Evolutionary conservation across 2,888 invertebrate genomes (phyloP), one percentile per base, ranked within the genome.

Genomic region (Leucophora obtusa): DNA sequence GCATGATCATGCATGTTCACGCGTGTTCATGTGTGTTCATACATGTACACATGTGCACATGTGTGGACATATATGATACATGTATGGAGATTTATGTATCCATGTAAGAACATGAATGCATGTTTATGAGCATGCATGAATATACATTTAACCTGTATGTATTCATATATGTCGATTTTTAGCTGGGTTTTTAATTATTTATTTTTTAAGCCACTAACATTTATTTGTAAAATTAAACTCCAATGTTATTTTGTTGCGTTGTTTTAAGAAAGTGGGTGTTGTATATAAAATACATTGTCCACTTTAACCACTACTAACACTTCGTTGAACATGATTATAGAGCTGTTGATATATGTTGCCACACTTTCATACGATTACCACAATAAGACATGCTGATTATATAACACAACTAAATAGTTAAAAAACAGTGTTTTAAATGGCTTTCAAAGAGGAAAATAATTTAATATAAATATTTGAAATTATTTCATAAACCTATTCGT

Each of bases 301-400:
- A 62, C 18, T 58, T 43, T 43, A 65, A 54, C 65, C 65, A 51
- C 56, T 18, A 58, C 68, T 10, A 75, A 53, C 60, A 80, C 58
- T 68, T 63, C 63, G 58, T 68, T 76, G 10, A 68, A 76, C 72
- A 76, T 51, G 43, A 72, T 63, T 80, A 50, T 75, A 59, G 7
- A 11, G 10, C 51, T 38, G 38, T 63, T 66, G 51, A 54, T 65
- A 24, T 63, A 63, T 70, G 38, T 38, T 28, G 56, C 75, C 35
- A 68, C 38, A 68, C 51, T 70, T 65, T 69, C 10, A 28, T 60
- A 17, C 17, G 53, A 24, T 51, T 69, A 59, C 58, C 73, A 63
- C 63, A 54, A 50, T 54, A 60, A 60, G 33, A 18, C 62, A 8
- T 62, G 14, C 17, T 58, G 58, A 53, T 58, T 59, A 54, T 65